These are phyloP conservation scores for Zaprionus vittiger DNA, from an alignment of 1,140 invertebrate species.

Conservation along the genomic window DNA sequence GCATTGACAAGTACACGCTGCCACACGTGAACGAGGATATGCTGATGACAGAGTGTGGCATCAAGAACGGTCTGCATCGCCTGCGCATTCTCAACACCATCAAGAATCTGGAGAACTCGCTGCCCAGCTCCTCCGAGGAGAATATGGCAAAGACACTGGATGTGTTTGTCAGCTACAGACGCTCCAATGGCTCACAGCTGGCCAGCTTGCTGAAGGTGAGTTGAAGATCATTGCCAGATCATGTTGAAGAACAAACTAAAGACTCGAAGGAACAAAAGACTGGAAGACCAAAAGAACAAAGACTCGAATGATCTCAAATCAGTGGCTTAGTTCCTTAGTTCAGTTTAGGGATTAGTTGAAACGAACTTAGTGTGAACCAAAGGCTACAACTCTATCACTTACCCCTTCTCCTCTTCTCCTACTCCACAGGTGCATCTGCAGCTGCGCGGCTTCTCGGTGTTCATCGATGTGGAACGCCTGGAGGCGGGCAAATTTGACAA, in stretches of 20 bases:
- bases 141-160: constrained; percentile 95
- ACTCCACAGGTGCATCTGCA: constrained; percentile 94
- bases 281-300: too few relatives aligned
- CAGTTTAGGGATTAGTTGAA: too few relatives aligned
- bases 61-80: constrained; percentile 97
- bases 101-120: constrained; percentile 88
- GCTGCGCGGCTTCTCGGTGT: constrained; percentile 96
- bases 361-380: too few relatives aligned
- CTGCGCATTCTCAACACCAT: constrained; percentile 95
- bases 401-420: background rate
- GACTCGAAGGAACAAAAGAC: too few relatives aligned
- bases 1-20: constrained; percentile 94
- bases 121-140: constrained; percentile 88
- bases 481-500: constrained; percentile 99
- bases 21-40: constrained; percentile 95
- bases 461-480: constrained; percentile 97
- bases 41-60: constrained; percentile 94
- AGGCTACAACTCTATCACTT: background rate
- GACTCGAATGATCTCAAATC: too few relatives aligned
- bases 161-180: constrained; percentile 98
- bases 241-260: too few relatives aligned
- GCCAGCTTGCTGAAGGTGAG: constrained; percentile 92
- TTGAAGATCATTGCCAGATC: background rate
- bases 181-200: constrained; percentile 98
- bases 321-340: too few relatives aligned